phyloP scores from a whole-genome alignment of 2,888 invertebrate genomes.

The Mesorhabditis spiculigera region DNA sequence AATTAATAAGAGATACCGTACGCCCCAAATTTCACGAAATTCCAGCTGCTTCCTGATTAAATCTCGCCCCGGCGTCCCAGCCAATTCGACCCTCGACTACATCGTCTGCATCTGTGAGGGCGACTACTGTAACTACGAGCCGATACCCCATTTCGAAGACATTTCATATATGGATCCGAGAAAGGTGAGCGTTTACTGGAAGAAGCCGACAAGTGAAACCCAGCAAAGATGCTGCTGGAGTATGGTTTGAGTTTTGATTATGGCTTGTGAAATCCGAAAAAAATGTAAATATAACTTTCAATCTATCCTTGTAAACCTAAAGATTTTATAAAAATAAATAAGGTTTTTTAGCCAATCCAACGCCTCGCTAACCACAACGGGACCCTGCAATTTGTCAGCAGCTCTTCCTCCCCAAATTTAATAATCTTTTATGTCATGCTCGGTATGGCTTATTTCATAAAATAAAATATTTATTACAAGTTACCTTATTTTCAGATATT shows the following conservation, averaged over 20 bases:
- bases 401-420: not conserved
- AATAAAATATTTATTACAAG: not conserved
- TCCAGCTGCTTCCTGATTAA: not conserved
- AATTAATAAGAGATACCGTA: too few relatives aligned
- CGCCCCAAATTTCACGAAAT: too few relatives aligned
- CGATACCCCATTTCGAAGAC: not conserved
- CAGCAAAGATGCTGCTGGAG: too few relatives aligned
- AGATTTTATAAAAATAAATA: not conserved
- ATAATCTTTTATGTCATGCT: not conserved
- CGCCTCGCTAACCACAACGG: conserved; percentile 1
- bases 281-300: too few relatives aligned
- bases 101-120: conserved; percentile 1
- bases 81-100: not conserved
- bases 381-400: not conserved
- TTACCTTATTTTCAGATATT: too few relatives aligned
- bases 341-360: not conserved
- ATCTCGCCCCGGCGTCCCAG: not conserved
- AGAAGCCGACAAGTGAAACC: too few relatives aligned
- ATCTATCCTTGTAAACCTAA: too few relatives aligned
- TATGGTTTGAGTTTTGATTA: too few relatives aligned
- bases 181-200: not conserved
- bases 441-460: not conserved
- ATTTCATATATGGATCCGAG: not conserved
- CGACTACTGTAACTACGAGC: not conserved
- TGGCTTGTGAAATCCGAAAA: too few relatives aligned